Base-by-base conservation (phyloP, 2,888 invertebrate species). In the Ceratothoa steindachneri region DNA sequence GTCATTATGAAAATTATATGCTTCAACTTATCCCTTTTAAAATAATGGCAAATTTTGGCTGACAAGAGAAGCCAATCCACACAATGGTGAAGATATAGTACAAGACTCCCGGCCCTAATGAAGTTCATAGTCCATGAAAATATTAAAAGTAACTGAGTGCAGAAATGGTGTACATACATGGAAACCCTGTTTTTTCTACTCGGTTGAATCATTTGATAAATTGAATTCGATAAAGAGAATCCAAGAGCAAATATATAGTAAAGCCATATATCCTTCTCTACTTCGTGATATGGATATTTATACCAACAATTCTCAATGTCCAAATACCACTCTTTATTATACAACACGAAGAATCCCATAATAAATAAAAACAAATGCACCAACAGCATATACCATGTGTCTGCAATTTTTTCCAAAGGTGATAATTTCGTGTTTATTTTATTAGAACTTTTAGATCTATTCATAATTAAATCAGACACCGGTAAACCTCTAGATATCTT, bases 121-220 rank as follows among this genome's bases (percentile, higher is more conserved):
- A 73, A 71, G 68, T 75, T 73, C 55, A 70, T 71, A 27, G 69
- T 60, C 75, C 75, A 78, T 2, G 78, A 75, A 30, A 78, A 78
- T 2, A 55, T 60, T 41, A 75, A 60, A 1, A 78, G 69, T 2
- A 67, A 27, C 12, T 75, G 67, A 2, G 73, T 73, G 22, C 41
- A 19, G 15, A 66, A 22, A 65, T 78, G 78, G 24, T 77, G 77
- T 2, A 75, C 87, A 85, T 67, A 64, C 28, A 75, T 75, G 41
- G 67, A 53, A 2, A 73, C 7, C 4, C 51, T 52, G 27, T 75
- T 75, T n/a, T 55, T 72, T n/a, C 73, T 67, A 2, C 73, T 51
- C 19, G 69, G 92, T 85, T 97, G 97, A 84, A 93, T 90, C 86
- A 95, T 95, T 85, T 97, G 96, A 19, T 94, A 93, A 77, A 93